phyloP scores from a whole-genome alignment of 2,888 invertebrate species.

The Spicauda simplicius region DNA sequence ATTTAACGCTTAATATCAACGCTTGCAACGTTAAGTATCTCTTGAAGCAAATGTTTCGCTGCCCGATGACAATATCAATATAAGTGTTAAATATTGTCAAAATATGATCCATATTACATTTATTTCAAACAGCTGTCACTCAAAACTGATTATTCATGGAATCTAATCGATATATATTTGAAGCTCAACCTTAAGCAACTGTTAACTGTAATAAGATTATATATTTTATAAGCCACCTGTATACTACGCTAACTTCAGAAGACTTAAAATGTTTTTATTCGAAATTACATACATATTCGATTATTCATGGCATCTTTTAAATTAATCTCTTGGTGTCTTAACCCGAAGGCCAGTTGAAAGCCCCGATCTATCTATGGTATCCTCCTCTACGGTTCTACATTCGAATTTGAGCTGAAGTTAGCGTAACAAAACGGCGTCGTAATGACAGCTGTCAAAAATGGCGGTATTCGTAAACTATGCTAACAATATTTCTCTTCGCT shows the following conservation, averaged over 20 bases:
- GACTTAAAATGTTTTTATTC: no score
- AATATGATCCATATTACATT: background rate
- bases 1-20: no score
- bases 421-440: background rate
- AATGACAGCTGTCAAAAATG: slow-evolving; percentile 23
- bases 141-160: no score
- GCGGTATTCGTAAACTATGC: slow-evolving; percentile 1
- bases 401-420: background rate
- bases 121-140: slow-evolving; percentile 7
- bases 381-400: no score
- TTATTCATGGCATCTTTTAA: no score
- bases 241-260: background rate
- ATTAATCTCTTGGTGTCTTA: no score
- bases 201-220: background rate
- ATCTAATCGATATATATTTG: background rate
- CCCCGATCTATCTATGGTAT: no score
- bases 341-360: no score
- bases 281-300: no score
- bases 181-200: background rate
- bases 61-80: no score
- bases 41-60: no score
- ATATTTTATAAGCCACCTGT: background rate
- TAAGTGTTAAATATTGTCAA: background rate
- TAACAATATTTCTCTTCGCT: slow-evolving; percentile 39
- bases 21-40: no score